Evolutionary conservation across 2,797 vertebrate species (phyloP).

Genomic region (Cryptoprocta ferox): DNA sequence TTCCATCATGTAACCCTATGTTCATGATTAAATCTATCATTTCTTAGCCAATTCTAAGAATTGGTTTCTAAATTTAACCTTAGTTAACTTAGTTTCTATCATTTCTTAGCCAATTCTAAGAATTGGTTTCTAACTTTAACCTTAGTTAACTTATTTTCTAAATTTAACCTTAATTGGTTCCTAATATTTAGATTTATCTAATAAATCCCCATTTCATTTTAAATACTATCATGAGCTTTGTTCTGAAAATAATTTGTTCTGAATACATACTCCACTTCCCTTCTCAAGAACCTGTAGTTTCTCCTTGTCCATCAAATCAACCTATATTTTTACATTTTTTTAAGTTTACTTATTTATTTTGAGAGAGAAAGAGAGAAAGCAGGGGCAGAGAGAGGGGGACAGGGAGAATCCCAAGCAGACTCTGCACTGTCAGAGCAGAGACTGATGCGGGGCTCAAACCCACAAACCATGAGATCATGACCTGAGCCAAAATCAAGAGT

Average conservation of each 20-base stretch:
- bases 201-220: neutral
- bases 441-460: too few species aligned
- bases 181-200: constrained; percentile 21
- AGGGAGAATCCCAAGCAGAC: too few species aligned
- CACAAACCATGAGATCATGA: too few species aligned
- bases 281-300: neutral
- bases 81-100: neutral
- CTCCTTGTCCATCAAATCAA: neutral
- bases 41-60: neutral
- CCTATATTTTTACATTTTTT: too few species aligned
- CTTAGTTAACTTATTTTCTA: neutral
- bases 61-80: neutral
- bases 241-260: neutral
- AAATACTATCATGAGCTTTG: neutral
- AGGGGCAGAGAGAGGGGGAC: too few species aligned
- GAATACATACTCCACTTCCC: neutral
- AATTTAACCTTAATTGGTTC: constrained; percentile 5
- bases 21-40: neutral
- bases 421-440: too few species aligned
- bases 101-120: neutral
- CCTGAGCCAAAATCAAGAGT: too few species aligned
- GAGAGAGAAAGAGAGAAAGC: too few species aligned
- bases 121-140: neutral
- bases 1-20: neutral
- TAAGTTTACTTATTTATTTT: too few species aligned